Evolutionary conservation across 92 coral and sea anemone species (phyloP), one percentile per base, ranked within the genome.

Genomic region (Metridium senile): DNA sequence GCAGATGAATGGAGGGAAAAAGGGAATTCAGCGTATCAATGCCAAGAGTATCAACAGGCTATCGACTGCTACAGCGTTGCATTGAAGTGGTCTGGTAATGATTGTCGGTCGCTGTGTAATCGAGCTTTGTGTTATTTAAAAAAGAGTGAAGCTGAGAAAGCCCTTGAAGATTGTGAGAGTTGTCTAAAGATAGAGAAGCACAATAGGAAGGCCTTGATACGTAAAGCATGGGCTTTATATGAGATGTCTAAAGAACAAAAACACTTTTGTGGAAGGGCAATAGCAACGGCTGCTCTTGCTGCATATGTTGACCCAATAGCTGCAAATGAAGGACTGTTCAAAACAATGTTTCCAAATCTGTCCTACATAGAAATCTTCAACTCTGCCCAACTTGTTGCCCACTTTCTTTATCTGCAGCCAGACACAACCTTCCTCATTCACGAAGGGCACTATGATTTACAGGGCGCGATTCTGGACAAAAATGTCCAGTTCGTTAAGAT

Each of bases 181-280:
- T 91, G 97, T 43, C 79, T 91, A 30, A 74, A 68, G 32, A 61
- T 84, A 28, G 53, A 80, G n/a, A 72, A 83, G 33, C 1, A 22
- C 27, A 80, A 69, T 81, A 63, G 57, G 39, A 91, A 91, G 74
- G 97, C 97, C 0, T 51, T 91, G 70, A 71, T 13, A 74, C 84
- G 93, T 2, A 91, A 91, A 47, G 93, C 97, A 3, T 91, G 93
- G 97, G 91, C 97, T 33, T 88, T 91, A 34, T 66, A 29, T 39
- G 74, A 74, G 1, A 83, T 89, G 77, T 83, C 86, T 20, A 32
- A 51, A 28, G 56, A 73, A 27, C 82, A 87, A 39, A 28, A 68
- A 25, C 1, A 2, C 11, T 73, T 81, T 0, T 1, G 63, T 18
- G 76, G 82, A 16, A 86, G 82, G 63, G 34, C 74, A 7, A 39